A percentile compares a stretch with the other conserved stretches of the same genome.
Conservation (phyloP, 2,113 vertebrate genomes). For the Athene noctua region DNA sequence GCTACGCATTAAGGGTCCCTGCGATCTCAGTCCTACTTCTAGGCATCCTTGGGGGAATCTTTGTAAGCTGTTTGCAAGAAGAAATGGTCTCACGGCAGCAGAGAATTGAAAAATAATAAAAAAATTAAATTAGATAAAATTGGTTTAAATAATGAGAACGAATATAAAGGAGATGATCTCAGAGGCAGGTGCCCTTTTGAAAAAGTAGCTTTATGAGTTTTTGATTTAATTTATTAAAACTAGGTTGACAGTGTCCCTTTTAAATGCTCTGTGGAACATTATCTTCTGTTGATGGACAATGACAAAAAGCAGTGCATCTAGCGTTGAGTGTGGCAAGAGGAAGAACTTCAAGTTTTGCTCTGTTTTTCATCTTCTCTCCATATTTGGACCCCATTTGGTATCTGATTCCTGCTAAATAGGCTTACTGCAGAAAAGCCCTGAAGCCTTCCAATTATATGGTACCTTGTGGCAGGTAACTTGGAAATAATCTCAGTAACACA, state of each 20-base stretch:
- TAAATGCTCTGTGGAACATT: constrained; percentile 25
- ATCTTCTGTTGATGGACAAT: not conserved
- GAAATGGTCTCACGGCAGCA: not conserved
- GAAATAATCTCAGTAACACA: not conserved
- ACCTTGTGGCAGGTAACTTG: not conserved
- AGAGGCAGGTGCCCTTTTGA: constrained; percentile 55
- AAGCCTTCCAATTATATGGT: not conserved
- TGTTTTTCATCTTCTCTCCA: not conserved
- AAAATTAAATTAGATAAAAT: constrained; percentile 59
- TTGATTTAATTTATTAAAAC: constrained; percentile 50
- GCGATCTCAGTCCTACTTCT: not conserved
- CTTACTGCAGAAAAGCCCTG: not conserved
- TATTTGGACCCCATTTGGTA: not conserved
- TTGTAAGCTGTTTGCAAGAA: not conserved
- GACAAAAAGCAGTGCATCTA: constrained; percentile 22
- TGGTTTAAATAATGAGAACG: constrained; percentile 62
- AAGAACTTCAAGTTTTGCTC: not conserved
- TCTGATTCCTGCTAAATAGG: not conserved
- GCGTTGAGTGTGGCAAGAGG: not conserved
- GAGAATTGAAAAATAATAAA: constrained; percentile 33
- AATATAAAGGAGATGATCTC: constrained; percentile 59
- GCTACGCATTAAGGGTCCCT: not conserved
- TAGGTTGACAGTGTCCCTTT: constrained; percentile 26
- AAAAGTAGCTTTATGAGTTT: constrained; percentile 60
- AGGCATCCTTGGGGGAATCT: not conserved